Base-by-base conservation (phyloP, 2,797 vertebrate species). In the Phylloscopus collybita region DNA sequence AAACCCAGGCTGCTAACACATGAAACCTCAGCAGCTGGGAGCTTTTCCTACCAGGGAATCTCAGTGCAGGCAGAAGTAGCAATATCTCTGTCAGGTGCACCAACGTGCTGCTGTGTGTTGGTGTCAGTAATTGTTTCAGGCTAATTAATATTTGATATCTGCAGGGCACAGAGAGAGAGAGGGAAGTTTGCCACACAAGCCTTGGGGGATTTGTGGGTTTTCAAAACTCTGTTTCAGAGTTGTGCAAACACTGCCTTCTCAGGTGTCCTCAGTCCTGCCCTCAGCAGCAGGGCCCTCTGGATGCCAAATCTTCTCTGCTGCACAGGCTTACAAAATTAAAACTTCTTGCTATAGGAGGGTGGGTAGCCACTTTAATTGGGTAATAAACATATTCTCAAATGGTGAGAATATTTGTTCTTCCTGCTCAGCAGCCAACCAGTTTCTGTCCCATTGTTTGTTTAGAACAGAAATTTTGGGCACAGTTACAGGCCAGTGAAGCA, bases 91-190 rank as follows among this genome's bases (percentile, higher is more conserved):
- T 59, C 70, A 67, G 70, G 49, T 5, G 6, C 4, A 49, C 11
- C 3, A 5, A 30, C 0, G 1, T 40, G 34, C 12, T 6, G 15
- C 26, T 4, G 0, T 3, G 3, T 10, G 16, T 22, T 80, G 47
- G 54, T 72, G 45, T 57, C 59, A 22, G 47, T 49, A 80, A 72
- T 64, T 93, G 86, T 70, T 65, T 85, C 36, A 14, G 26, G 49
- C 67, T 74, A 66, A 93, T 95, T 87, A 67, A 91, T 50, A 40
- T 90, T 95, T 80, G 56, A 89, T 90, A 74, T 66, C 60, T 91
- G 59, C 70, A n/a, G 50, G 51, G 75, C 50, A 74, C 61, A 73
- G 61, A 50, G 69, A 76, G 93, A 87, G 93, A 87, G 74, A 65
- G 67, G 66, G 64, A 92, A 69, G 45, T 74, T 95, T 92, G 72